Percentiles rank a stretch among this genome's conserved stretches.
Evolutionary conservation across 2,888 invertebrate genomes (phyloP).

Genomic region (Pseudococcus jackbeardsleyi): DNA sequence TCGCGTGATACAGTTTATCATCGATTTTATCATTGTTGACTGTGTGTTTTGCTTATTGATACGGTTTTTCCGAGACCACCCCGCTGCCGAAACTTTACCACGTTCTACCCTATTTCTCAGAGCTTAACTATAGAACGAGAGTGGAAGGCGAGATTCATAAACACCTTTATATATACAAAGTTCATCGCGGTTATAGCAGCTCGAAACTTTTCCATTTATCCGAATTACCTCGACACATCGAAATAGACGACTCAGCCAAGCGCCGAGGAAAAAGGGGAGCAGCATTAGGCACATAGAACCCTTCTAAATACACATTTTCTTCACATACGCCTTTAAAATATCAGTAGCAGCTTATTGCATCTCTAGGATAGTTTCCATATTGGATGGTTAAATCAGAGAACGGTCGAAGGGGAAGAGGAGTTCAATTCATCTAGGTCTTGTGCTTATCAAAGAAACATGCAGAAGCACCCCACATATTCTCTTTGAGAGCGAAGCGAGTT

Average conservation of each 20-base stretch:
- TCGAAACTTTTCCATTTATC: constrained; percentile 21
- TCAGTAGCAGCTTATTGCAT: background rate
- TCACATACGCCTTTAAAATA: background rate
- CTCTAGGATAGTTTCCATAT: background rate
- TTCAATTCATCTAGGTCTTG: background rate
- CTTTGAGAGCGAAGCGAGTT: background rate
- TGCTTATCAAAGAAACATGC: background rate
- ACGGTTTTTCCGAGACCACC: background rate
- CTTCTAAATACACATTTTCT: background rate
- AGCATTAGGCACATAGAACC: background rate
- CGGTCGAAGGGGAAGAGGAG: background rate
- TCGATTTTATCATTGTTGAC: constrained; percentile 33
- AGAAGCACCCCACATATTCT: background rate
- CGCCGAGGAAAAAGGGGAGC: background rate
- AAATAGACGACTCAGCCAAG: background rate
- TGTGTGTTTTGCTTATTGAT: constrained; percentile 29
- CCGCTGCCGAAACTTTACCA: background rate
- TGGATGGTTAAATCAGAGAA: background rate
- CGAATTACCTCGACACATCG: background rate
- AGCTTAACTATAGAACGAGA: background rate
- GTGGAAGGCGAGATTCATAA: background rate
- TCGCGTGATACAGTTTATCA: constrained; percentile 40
- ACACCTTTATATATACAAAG: background rate
- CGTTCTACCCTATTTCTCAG: background rate
- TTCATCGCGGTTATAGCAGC: constrained; percentile 1